Percentiles rank a stretch among this genome's conserved stretches.
Conservation (phyloP, 2,888 invertebrate genomes). For the Tetramorium bicarinatum region DNA sequence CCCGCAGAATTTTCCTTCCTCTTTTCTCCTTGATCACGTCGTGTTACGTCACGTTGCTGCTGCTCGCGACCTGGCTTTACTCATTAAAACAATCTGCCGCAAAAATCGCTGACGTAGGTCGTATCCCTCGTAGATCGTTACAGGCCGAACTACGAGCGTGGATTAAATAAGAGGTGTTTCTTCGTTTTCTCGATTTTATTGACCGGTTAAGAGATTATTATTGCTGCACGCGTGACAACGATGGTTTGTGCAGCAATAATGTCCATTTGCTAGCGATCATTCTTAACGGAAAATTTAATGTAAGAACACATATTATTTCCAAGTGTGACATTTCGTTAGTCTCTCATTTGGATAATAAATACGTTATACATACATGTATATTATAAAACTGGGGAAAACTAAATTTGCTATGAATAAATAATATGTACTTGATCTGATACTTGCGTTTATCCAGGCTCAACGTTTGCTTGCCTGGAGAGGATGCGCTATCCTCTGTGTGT, state of each 20-base stretch:
- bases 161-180: slow-evolving; percentile 31
- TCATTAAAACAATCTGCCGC: slow-evolving; percentile 54
- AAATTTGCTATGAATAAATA: neutral
- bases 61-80: slow-evolving; percentile 7
- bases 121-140: slow-evolving; percentile 19
- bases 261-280: neutral
- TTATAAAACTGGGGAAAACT: neutral
- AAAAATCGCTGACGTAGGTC: slow-evolving; percentile 47
- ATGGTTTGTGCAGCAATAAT: slow-evolving; percentile 1
- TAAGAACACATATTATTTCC: neutral
- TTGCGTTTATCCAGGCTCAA: neutral
- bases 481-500: neutral
- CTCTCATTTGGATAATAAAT: neutral
- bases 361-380: neutral
- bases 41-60: slow-evolving; percentile 2
- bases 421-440: neutral
- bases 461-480: neutral
- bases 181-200: slow-evolving; percentile 41
- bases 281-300: slow-evolving; percentile 3
- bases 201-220: slow-evolving; percentile 37
- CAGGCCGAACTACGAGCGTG: neutral
- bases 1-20: slow-evolving; percentile 55
- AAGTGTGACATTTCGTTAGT: neutral
- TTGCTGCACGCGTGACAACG: neutral
- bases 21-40: slow-evolving; percentile 39